phyloP scores from a whole-genome alignment of 1,140 invertebrate genomes.

The Wasmannia auropunctata region DNA sequence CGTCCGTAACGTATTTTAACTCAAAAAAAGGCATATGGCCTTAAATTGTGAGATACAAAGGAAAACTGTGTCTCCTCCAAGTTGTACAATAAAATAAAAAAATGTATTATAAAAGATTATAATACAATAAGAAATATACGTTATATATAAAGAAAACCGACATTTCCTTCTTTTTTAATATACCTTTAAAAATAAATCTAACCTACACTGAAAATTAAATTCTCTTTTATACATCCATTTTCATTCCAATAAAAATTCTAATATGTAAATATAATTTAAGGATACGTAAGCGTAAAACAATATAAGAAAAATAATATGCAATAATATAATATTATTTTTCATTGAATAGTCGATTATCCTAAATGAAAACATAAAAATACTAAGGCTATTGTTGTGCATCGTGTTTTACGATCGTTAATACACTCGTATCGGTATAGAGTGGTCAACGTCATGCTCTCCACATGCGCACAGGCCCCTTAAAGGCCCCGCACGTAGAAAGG shows the following conservation, averaged over 20 bases:
- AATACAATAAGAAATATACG: background rate
- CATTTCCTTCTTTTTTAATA: background rate
- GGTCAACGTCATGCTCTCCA: slow-evolving; percentile 58
- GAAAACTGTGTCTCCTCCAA: background rate
- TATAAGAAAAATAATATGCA: background rate
- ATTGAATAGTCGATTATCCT: slow-evolving; percentile 1
- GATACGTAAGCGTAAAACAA: background rate
- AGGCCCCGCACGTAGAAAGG: slow-evolving; percentile 47
- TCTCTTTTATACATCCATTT: background rate
- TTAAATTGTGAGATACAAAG: background rate
- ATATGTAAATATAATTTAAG: background rate
- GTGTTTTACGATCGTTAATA: slow-evolving; percentile 43
- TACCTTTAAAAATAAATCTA: background rate
- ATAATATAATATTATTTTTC: background rate
- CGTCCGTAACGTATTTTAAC: background rate
- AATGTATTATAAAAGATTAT: background rate
- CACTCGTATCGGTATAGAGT: slow-evolving; percentile 58
- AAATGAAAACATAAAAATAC: slow-evolving; percentile 25
- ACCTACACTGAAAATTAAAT: background rate
- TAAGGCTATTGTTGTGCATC: slow-evolving; percentile 4
- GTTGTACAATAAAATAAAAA: background rate
- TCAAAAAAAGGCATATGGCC: background rate
- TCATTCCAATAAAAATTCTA: background rate
- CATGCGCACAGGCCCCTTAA: slow-evolving; percentile 1
- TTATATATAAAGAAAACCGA: background rate